Evolutionary conservation across 2,113 vertebrate genomes (phyloP).

Genomic region (Sinosuthora webbiana): DNA sequence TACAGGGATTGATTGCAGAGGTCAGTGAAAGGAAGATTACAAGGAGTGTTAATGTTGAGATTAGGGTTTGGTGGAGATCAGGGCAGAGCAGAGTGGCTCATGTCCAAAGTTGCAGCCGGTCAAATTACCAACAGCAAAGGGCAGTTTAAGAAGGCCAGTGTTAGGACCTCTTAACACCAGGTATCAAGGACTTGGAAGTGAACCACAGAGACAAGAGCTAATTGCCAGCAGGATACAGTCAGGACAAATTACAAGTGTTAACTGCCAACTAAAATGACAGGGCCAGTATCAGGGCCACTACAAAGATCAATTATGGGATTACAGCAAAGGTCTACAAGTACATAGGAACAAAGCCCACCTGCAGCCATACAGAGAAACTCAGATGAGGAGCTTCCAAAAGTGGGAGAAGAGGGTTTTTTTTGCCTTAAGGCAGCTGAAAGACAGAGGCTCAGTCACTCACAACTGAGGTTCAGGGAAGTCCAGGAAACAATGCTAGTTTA

Average conservation of each 20-base stretch:
- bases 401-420: not conserved
- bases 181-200: slow-evolving; percentile 21
- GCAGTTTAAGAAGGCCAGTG: not conserved
- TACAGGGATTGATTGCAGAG: not conserved
- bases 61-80: not conserved
- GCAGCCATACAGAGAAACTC: not conserved
- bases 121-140: not conserved
- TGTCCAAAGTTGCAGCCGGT: not conserved
- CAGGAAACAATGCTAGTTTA: not conserved
- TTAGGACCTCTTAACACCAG: slow-evolving; percentile 27
- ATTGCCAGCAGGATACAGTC: slow-evolving; percentile 3
- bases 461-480: not conserved
- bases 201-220: slow-evolving; percentile 25
- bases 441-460: not conserved
- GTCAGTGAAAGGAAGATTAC: slow-evolving; percentile 33
- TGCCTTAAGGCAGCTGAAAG: not conserved
- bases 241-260: slow-evolving; percentile 49
- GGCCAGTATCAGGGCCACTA: slow-evolving; percentile 6
- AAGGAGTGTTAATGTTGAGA: not conserved
- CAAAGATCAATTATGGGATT: slow-evolving; percentile 46
- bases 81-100: not conserved
- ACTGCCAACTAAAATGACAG: slow-evolving; percentile 56
- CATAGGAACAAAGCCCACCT: slow-evolving; percentile 21
- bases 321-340: not conserved
- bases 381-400: not conserved